Conservation (phyloP, 2,797 vertebrate species). For the Chloroceryle inda region DNA sequence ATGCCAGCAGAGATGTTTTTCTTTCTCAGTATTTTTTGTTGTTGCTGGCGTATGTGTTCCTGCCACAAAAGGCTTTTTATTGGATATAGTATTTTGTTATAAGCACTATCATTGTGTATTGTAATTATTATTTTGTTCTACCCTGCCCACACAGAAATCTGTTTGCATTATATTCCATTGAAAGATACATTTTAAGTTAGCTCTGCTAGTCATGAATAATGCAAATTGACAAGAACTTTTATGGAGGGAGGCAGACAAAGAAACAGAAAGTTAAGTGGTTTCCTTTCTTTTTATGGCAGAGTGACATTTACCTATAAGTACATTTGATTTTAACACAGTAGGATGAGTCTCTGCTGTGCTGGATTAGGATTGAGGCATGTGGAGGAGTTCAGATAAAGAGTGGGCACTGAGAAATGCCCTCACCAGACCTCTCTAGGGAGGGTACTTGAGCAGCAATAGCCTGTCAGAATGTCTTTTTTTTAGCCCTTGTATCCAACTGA, state of each 20-base stretch:
- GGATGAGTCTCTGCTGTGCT: constrained; percentile 65
- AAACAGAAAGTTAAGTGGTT: constrained; percentile 69
- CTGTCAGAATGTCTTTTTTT: constrained; percentile 55
- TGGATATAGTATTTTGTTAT: constrained; percentile 60
- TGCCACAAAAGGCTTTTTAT: constrained; percentile 42
- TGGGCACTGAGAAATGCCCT: constrained; percentile 71
- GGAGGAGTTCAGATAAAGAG: constrained; percentile 74
- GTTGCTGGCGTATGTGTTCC: constrained; percentile 4
- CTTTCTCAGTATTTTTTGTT: constrained; percentile 33
- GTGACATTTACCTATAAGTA: constrained; percentile 71
- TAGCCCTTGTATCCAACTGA: constrained; percentile 60
- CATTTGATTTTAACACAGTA: constrained; percentile 72
- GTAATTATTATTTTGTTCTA: constrained; percentile 75
- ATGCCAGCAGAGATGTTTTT: background rate
- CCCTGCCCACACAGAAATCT: constrained; percentile 62
- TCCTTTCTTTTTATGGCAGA: constrained; percentile 66
- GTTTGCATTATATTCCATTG: constrained; percentile 52
- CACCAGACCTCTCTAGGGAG: constrained; percentile 58
- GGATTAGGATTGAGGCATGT: constrained; percentile 67
- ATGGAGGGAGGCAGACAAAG: constrained; percentile 59
- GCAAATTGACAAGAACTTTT: constrained; percentile 70
- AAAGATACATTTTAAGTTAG: constrained; percentile 59
- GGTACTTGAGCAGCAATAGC: constrained; percentile 48
- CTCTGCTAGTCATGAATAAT: constrained; percentile 69
- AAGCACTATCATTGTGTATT: constrained; percentile 21